A percentile compares a stretch with the other conserved stretches of the same genome.
These are phyloP conservation scores for Leptinotarsa texana DNA, from an alignment of 1,140 invertebrate species.

Conservation along the genomic window DNA sequence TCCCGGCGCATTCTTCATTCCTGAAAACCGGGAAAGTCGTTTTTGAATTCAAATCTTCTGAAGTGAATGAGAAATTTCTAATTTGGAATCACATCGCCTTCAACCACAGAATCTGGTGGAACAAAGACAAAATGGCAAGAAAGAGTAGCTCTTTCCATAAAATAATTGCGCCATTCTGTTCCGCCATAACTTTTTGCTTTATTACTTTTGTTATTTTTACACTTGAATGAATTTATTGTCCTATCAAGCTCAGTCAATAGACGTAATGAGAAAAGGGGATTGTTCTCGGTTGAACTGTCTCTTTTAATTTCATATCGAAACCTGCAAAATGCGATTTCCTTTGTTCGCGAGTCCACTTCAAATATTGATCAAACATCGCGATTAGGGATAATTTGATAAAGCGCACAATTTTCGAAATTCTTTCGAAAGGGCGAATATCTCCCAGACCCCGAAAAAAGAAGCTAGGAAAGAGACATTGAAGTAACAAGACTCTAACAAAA, in stretches of 20 bases:
- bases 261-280: background rate
- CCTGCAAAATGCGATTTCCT: background rate
- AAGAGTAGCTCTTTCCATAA: background rate
- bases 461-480: too few species aligned
- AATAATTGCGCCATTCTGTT: background rate
- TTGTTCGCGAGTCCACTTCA: slow-evolving; percentile 2
- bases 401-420: background rate
- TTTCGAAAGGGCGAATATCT: background rate
- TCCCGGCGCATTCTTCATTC: too few species aligned
- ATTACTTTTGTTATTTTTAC: slow-evolving; percentile 6
- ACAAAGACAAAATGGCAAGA: background rate
- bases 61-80: too few species aligned
- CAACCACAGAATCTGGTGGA: background rate
- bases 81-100: too few species aligned
- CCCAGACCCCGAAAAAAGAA: too few species aligned
- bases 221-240: background rate
- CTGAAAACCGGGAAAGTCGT: too few species aligned
- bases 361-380: background rate
- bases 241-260: slow-evolving; percentile 3
- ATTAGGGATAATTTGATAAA: slow-evolving; percentile 1
- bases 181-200: background rate
- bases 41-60: too few species aligned
- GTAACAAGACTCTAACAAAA: too few species aligned
- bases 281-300: slow-evolving; percentile 2
- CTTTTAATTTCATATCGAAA: slow-evolving; percentile 6